Evolutionary conservation across 2,888 invertebrate species (phyloP), one percentile per base, ranked within the genome.

Genomic region (Folsomia candida): DNA sequence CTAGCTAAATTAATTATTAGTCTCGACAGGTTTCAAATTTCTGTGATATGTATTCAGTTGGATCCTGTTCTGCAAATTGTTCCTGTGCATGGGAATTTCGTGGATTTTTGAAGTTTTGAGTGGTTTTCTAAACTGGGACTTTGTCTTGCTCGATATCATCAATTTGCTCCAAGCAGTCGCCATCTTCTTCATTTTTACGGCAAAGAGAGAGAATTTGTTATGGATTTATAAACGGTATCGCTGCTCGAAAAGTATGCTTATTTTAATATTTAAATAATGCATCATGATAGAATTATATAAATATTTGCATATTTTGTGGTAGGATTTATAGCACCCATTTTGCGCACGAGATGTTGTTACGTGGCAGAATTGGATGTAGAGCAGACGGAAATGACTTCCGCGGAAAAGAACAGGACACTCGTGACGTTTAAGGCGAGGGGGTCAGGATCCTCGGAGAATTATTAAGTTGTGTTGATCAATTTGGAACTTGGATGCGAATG

Each of bases 181-280:
- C 2, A 74, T 76, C 29, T 76, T 76, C 37, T 65, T 70, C 58
- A 75, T 76, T 27, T 76, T 75, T 68, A 71, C 67, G 0, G 37
- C 69, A 24, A 76, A 76, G 22, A 59, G 70, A 54, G 73, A 73
- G 54, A 70, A 73, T 22, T 24, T 70, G 14, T 9, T 51, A 1
- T 65, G 66, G 25, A 57, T 73, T 0, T 67, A 71, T 28, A 47
- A 68, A 4, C 68, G 68, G 54, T 69, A 69, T 27, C 73, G 70
- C 0, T 25, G 61, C 9, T 24, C 60, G 2, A 61, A 66, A 69
- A 60, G 72, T 72, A 58, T 58, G 66, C 28, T 4, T 37, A 37
- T 9, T 37, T 37, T 9, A 37, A 14, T 4, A 37, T 37, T 37
- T 37, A n/a, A n/a, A n/a, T n/a, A 37, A 37, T 37, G 37, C 37